Evolutionary conservation across 2,113 vertebrate genomes (phyloP).

Genomic region (Bufo bufo): DNA sequence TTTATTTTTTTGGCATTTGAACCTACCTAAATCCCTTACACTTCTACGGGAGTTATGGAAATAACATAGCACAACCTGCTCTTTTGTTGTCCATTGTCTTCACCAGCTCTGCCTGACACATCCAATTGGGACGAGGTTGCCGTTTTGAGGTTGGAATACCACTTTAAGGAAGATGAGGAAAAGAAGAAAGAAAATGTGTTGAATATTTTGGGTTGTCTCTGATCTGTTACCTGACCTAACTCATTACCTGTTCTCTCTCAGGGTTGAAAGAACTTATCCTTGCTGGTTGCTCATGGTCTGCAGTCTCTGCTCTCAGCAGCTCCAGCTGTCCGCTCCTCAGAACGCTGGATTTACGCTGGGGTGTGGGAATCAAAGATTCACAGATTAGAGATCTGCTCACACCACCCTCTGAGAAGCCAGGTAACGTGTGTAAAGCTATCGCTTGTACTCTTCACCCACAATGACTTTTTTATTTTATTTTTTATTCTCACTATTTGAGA

Average conservation of each 20-base stretch:
- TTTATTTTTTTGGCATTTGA: too few relatives aligned
- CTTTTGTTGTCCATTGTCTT: too few relatives aligned
- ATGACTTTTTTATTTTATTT: too few relatives aligned
- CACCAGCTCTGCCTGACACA: too few relatives aligned
- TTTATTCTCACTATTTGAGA: background rate
- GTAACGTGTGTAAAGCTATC: constrained; percentile 62
- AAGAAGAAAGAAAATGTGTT: too few relatives aligned
- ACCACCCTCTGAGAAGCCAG: constrained; percentile 83
- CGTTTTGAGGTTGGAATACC: too few relatives aligned
- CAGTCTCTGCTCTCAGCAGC: constrained; percentile 92
- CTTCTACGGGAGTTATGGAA: too few relatives aligned
- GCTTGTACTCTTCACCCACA: too few relatives aligned
- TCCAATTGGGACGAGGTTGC: too few relatives aligned
- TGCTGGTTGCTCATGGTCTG: constrained; percentile 92
- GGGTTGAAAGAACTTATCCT: constrained; percentile 94
- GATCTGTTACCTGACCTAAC: background rate
- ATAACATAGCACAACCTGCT: too few relatives aligned
- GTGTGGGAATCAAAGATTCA: constrained; percentile 91
- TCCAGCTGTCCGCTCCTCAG: constrained; percentile 94
- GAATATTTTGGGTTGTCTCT: background rate
- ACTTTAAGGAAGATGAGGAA: too few relatives aligned
- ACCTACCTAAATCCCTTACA: too few relatives aligned
- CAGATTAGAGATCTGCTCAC: constrained; percentile 94
- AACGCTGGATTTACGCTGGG: constrained; percentile 94
- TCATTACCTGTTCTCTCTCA: constrained; percentile 60